These are phyloP conservation scores for Panopea generosa DNA, from an alignment of 2,888 invertebrate species.

Conservation along the genomic window DNA sequence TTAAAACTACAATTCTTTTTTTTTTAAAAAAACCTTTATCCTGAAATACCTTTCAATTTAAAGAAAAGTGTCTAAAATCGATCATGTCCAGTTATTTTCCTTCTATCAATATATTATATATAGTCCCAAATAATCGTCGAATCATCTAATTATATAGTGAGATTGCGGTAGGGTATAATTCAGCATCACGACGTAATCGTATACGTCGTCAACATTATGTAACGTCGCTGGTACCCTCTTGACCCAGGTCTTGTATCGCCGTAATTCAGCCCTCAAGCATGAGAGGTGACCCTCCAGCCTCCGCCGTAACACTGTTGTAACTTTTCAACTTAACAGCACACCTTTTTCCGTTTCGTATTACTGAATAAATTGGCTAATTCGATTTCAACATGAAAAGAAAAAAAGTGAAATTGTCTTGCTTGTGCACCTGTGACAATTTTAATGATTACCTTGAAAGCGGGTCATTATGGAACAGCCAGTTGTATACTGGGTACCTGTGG, in stretches of 20 bases:
- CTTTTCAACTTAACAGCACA: conserved; percentile 40
- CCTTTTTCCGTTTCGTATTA: conserved; percentile 47
- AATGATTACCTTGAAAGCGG: conserved; percentile 54
- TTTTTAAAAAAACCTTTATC: too few species aligned
- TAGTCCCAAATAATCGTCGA: too few species aligned
- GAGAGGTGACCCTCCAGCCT: conserved; percentile 16
- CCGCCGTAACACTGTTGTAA: conserved; percentile 39
- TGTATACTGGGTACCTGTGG: conserved; percentile 48
- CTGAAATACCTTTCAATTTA: too few species aligned
- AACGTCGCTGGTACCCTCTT: too few species aligned
- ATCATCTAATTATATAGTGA: too few species aligned
- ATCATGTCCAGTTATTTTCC: too few species aligned
- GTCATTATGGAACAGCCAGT: conserved; percentile 54
- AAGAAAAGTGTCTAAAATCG: too few species aligned
- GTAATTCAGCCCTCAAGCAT: conserved; percentile 31
- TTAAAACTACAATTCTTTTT: too few species aligned
- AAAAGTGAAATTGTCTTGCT: conserved; percentile 48
- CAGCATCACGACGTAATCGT: too few species aligned
- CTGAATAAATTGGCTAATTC: conserved; percentile 62
- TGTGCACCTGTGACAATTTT: conserved; percentile 54
- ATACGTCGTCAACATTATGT: too few species aligned
- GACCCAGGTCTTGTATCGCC: conserved; percentile 5
- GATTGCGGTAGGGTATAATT: too few species aligned
- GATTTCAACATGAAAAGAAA: conserved; percentile 38
- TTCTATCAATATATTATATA: too few species aligned